These are phyloP conservation scores for Stichodactyla helianthus DNA, from an alignment of 64 coral and sea anemone genomes.

Conservation along the genomic window DNA sequence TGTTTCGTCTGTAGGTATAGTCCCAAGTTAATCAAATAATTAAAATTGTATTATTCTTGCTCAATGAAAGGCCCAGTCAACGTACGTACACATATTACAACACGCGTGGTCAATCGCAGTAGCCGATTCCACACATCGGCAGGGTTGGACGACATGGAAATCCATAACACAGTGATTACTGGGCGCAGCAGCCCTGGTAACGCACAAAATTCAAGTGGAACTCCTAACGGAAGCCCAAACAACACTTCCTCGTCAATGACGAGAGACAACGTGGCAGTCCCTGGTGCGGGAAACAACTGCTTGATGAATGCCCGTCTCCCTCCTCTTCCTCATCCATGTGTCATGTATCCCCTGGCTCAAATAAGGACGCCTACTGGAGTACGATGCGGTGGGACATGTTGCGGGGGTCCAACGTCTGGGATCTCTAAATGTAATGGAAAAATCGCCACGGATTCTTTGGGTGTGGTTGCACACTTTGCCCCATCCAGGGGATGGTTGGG, in stretches of 20 bases:
- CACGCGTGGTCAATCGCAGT: conserved; percentile 91
- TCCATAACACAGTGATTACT: conserved; percentile 28
- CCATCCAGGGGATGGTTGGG: conserved; percentile 83
- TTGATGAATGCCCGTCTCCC: conserved; percentile 86
- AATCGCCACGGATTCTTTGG: conserved; percentile 61
- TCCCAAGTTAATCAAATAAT: background rate
- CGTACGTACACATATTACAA: conserved; percentile 87
- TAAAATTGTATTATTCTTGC: background rate
- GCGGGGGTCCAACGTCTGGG: conserved; percentile 46
- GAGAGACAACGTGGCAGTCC: conserved; percentile 63
- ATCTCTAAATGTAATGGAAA: conserved; percentile 74
- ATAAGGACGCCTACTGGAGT: conserved; percentile 70
- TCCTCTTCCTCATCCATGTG: conserved; percentile 80
- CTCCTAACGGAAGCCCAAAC: conserved; percentile 85
- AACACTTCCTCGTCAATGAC: conserved; percentile 36
- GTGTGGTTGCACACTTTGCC: conserved; percentile 73
- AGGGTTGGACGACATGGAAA: conserved; percentile 82
- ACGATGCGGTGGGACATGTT: conserved; percentile 70
- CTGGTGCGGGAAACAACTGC: conserved; percentile 79
- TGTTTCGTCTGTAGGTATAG: too few relatives aligned
- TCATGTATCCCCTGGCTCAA: conserved; percentile 73
- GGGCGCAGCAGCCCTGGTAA: conserved; percentile 52
- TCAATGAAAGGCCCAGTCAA: conserved; percentile 63
- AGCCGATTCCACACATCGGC: conserved; percentile 97
- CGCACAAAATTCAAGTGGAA: conserved; percentile 46